Percentiles rank a stretch among this genome's conserved stretches.
These are phyloP conservation scores for Saccostrea glomerata DNA, from an alignment of 1,140 invertebrate genomes.

Conservation along the genomic window DNA sequence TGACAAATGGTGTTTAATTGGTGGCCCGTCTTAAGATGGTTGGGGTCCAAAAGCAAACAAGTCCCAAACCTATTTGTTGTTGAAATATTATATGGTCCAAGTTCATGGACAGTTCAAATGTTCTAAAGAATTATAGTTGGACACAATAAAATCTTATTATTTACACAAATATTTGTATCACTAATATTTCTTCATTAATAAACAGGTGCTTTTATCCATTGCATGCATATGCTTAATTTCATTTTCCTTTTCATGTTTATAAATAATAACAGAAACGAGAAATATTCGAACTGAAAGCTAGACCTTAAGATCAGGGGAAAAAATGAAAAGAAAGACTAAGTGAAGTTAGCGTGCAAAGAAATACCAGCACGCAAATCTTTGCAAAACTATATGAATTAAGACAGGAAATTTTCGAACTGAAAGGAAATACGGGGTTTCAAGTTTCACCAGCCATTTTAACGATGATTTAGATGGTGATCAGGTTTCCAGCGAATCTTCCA, in stretches of 20 bases:
- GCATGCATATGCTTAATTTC: background rate
- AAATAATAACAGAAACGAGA: background rate
- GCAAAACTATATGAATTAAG: constrained; percentile 19
- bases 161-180: too few species aligned
- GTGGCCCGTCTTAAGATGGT: background rate
- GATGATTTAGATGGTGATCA: background rate
- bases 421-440: constrained; percentile 22
- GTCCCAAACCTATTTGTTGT: background rate
- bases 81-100: background rate
- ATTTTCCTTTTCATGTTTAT: background rate
- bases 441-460: constrained; percentile 21
- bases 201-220: background rate
- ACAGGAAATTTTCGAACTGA: constrained; percentile 40
- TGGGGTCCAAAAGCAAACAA: background rate
- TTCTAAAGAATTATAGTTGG: background rate
- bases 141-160: too few species aligned
- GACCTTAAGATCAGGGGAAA: background rate
- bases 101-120: background rate
- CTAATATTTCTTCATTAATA: background rate
- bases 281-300: background rate
- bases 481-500: constrained; percentile 28
- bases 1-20: background rate
- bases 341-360: background rate
- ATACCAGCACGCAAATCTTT: constrained; percentile 21
- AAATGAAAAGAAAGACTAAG: background rate